phyloP scores from a whole-genome alignment of 2,113 vertebrate genomes.

The Formicarius rufipectus region DNA sequence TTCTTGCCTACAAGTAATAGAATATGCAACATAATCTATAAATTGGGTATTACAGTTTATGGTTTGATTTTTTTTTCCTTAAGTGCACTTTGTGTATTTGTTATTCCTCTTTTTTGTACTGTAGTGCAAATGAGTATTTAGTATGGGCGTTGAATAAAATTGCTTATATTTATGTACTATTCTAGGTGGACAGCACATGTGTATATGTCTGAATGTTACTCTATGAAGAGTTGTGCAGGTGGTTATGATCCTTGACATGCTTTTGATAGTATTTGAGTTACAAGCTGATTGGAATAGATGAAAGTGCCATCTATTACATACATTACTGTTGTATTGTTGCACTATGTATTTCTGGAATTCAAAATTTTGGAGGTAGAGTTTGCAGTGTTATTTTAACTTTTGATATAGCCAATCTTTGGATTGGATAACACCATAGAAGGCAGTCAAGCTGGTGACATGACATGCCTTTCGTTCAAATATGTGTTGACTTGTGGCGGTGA shows the following conservation, averaged over 20 bases:
- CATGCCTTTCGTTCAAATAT: neutral
- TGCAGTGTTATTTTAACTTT: neutral
- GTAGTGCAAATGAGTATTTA: neutral
- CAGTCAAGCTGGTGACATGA: neutral
- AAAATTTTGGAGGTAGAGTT: neutral
- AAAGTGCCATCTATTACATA: neutral
- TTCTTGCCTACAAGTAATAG: neutral
- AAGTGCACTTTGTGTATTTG: neutral
- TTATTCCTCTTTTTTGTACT: neutral
- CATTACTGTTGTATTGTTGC: neutral
- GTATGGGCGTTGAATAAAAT: neutral
- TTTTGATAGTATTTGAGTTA: neutral
- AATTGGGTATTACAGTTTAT: neutral
- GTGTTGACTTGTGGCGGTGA: no score
- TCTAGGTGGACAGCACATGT: neutral
- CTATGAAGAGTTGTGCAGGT: neutral
- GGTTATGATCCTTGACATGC: neutral
- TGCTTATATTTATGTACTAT: neutral
- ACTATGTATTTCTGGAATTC: neutral
- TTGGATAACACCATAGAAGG: neutral
- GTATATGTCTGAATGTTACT: neutral
- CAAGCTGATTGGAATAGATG: neutral
- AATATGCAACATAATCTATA: neutral
- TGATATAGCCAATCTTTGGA: neutral
- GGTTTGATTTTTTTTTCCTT: neutral